Evolutionary conservation across 2,113 vertebrate genomes (phyloP).

Genomic region (Xiphophorus hellerii): DNA sequence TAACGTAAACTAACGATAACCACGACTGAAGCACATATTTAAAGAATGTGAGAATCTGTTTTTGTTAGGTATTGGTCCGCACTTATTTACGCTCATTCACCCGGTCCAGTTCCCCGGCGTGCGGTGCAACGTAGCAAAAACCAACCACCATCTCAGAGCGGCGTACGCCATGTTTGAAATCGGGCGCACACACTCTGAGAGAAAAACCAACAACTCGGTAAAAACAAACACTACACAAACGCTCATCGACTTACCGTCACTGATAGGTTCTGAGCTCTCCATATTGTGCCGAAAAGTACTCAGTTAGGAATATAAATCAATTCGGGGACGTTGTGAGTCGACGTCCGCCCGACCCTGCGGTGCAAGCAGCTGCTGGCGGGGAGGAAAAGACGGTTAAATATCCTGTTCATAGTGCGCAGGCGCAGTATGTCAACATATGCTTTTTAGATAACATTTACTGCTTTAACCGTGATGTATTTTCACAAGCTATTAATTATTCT

Average conservation of each 20-base stretch:
- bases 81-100: not conserved
- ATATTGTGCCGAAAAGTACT: conserved; percentile 22
- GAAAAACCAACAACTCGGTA: conserved; percentile 12
- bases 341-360: conserved; percentile 64
- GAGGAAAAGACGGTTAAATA: conserved; percentile 69
- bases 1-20: not conserved
- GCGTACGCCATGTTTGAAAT: conserved; percentile 79
- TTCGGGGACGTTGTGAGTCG: conserved; percentile 55
- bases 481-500: not conserved
- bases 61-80: not conserved
- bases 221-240: fast-evolving
- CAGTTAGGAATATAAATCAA: not conserved
- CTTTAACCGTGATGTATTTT: not conserved
- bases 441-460: not conserved
- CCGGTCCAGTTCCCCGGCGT: not conserved
- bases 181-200: conserved; percentile 68
- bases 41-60: not conserved
- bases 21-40: not conserved
- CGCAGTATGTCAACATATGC: conserved; percentile 1
- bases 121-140: conserved; percentile 40
- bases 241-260: conserved; percentile 48
- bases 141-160: conserved; percentile 71
- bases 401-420: conserved; percentile 52
- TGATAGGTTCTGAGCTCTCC: conserved; percentile 32
- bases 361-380: conserved; percentile 36